These are phyloP conservation scores for Episyrphus balteatus DNA, from an alignment of 1,140 invertebrate genomes.

Conservation along the genomic window DNA sequence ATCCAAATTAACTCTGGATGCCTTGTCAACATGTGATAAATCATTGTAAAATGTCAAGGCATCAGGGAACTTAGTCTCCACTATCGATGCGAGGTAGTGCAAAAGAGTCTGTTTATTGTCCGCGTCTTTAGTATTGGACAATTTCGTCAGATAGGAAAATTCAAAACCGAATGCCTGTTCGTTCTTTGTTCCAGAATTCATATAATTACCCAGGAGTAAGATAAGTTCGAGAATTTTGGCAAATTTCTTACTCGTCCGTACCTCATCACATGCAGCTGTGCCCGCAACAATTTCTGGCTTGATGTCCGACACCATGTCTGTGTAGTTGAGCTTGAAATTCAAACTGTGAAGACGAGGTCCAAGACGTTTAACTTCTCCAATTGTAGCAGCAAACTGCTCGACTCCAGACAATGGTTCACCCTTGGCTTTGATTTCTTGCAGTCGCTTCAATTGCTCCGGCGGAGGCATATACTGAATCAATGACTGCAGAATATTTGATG, in stretches of 20 bases:
- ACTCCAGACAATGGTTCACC: constrained; percentile 79
- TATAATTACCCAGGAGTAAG: constrained; percentile 84
- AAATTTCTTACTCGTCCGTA: constrained; percentile 82
- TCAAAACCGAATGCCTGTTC: constrained; percentile 93
- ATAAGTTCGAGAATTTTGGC: constrained; percentile 81
- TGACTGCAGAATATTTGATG: constrained; percentile 69
- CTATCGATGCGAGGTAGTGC: constrained; percentile 81
- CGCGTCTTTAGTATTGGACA: constrained; percentile 86
- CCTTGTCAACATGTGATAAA: constrained; percentile 71
- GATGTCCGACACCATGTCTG: constrained; percentile 76
- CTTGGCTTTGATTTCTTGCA: constrained; percentile 67
- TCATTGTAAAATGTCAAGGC: constrained; percentile 75
- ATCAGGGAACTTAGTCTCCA: constrained; percentile 82
- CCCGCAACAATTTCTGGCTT: constrained; percentile 93
- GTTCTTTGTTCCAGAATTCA: constrained; percentile 90
- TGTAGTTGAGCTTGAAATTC: constrained; percentile 61
- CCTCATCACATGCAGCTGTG: constrained; percentile 91
- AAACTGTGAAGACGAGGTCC: constrained; percentile 78
- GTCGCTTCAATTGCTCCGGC: constrained; percentile 73
- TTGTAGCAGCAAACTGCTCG: constrained; percentile 90
- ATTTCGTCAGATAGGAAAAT: constrained; percentile 89
- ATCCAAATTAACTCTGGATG: constrained; percentile 75
- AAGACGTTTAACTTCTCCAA: constrained; percentile 79
- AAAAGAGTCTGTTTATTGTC: constrained; percentile 88
- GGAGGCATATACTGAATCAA: constrained; percentile 82